Evolutionary conservation across 1,140 invertebrate species (phyloP).

Genomic region (Popillia japonica): DNA sequence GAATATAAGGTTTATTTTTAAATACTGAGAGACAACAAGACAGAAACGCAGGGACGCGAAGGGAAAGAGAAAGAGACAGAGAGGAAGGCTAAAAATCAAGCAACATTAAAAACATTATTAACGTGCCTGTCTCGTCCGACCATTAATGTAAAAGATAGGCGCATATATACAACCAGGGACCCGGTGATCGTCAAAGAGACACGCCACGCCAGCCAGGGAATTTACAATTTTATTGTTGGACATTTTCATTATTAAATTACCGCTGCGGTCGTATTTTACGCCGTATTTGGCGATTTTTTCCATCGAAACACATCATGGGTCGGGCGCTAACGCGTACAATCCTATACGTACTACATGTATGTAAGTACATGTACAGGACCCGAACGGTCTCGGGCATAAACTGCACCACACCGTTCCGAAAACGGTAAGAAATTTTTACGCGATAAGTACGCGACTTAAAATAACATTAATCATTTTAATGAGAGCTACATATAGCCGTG

Average conservation of each 20-base stretch:
- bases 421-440: background rate
- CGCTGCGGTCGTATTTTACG: constrained; percentile 15
- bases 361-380: background rate
- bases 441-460: background rate
- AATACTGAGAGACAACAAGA: background rate
- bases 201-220: constrained; percentile 7
- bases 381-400: too few species aligned
- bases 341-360: too few species aligned
- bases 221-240: constrained; percentile 34
- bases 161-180: constrained; percentile 12
- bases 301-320: background rate
- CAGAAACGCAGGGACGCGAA: background rate
- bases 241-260: constrained; percentile 35
- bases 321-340: too few species aligned
- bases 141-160: constrained; percentile 35
- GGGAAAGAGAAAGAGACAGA: background rate
- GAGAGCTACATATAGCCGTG: too few species aligned
- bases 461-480: too few species aligned
- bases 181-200: constrained; percentile 29
- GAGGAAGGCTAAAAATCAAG: constrained; percentile 20
- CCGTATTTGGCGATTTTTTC: constrained; percentile 34
- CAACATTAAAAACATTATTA: constrained; percentile 33
- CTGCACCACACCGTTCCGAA: too few species aligned
- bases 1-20: constrained; percentile 6
- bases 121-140: constrained; percentile 31